Base-by-base conservation (phyloP, 2,113 vertebrate species). In the Suncus etruscus region DNA sequence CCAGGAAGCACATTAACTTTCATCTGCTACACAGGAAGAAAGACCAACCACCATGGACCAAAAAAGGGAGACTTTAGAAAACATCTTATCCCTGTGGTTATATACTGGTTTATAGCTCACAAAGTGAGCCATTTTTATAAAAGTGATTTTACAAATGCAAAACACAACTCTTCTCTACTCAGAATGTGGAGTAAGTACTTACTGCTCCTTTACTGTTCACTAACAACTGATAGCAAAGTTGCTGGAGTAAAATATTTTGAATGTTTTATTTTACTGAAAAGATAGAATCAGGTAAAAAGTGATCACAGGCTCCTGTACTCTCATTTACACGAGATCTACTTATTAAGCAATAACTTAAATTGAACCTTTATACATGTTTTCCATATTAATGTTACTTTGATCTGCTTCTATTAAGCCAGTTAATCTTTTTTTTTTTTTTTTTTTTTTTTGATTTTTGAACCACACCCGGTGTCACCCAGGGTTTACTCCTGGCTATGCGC, bases 231-330 rank as follows among this genome's bases (percentile, higher is more conserved):
- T 6, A 68, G 48, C 0, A 48, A 47, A 89, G 18, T 78, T 84
- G 61, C 27, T 47, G 76, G 47, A 66, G 11, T 79, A 61, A 84
- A 54, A 32, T 8, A 51, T 50, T 91, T 82, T 83, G 54, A 45
- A 76, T 77, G 31, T 31, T 86, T 6, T 81, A 47, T 9, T 75
- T 61, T 65, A 76, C 58, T 87, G 11, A 83, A 90, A 32, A 91
- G n/a, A 87, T 54, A 91, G 54, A 39, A 80, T 8, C 75, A 89
- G 82, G 91, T 54, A 86, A 89, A 86, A 90, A 83, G 58, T 15
- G 78, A 91, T 50, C 20, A 29, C 39, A n/a, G n/a, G 75, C 31
- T 8, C 45, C 16, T 31, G 27, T 45, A 82, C 29, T 58, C 39
- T 39, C 39, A 39, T 39, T 39, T 39, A 61, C 61, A 31, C 20